phyloP scores from a whole-genome alignment of 2,113 vertebrate species.

The Platysternon megacephalum region DNA sequence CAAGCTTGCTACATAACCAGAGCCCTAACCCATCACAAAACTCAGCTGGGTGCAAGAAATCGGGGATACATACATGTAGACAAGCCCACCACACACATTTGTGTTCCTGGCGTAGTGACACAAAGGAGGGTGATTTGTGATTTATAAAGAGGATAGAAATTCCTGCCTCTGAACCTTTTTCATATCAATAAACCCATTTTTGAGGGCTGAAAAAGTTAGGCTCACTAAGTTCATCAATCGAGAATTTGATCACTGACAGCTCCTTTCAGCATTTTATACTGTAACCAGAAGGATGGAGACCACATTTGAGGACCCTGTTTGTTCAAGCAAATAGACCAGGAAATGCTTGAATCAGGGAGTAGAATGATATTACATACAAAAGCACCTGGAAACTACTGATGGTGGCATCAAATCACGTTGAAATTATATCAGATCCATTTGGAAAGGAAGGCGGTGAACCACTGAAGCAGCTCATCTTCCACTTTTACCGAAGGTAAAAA shows the following conservation, averaged over 20 bases:
- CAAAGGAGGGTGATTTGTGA: neutral
- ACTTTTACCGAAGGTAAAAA: neutral
- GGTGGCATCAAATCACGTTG: neutral
- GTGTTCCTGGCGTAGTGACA: neutral
- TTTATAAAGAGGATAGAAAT: fast-evolving
- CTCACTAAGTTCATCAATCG: neutral
- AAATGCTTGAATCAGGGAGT: neutral
- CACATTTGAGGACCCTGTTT: fast-evolving
- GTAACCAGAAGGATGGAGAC: neutral
- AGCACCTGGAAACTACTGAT: neutral
- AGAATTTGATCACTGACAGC: neutral
- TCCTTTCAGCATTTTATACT: neutral
- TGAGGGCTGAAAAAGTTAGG: fast-evolving
- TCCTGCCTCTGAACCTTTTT: neutral
- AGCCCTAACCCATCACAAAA: neutral
- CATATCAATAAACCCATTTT: neutral
- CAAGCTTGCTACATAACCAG: neutral
- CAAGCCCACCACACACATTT: fast-evolving
- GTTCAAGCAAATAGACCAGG: neutral
- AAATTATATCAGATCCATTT: neutral
- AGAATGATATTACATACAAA: neutral
- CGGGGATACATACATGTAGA: neutral
- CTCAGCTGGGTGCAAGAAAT: neutral
- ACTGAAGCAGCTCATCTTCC: neutral
- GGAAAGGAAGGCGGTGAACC: neutral